A percentile compares a stretch with the other conserved stretches of the same genome.
These are phyloP conservation scores for Trichonephila clavipes DNA, from an alignment of 1,140 invertebrate species.

Conservation along the genomic window DNA sequence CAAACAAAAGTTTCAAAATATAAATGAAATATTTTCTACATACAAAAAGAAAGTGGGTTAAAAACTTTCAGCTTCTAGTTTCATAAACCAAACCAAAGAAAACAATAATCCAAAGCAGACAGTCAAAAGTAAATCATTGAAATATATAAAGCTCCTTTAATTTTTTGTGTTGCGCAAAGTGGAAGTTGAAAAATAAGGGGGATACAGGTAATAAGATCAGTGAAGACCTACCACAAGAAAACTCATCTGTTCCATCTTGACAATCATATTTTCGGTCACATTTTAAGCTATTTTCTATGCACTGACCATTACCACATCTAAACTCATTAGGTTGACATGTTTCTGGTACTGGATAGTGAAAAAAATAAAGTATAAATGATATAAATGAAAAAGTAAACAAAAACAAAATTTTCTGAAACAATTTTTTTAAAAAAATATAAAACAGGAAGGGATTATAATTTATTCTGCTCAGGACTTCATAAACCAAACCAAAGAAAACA, in stretches of 20 bases:
- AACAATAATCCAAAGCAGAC: not conserved
- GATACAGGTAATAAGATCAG: not conserved
- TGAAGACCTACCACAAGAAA: conserved; percentile 81
- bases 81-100: not conserved
- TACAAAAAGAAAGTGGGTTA: not conserved
- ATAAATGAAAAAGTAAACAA: not conserved
- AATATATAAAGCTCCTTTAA: no score
- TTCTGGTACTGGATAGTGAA: not conserved
- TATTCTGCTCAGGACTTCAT: no score
- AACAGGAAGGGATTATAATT: no score
- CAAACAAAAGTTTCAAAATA: not conserved
- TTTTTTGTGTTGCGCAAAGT: no score
- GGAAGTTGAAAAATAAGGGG: not conserved
- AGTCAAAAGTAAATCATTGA: not conserved
- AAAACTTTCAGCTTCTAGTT: not conserved
- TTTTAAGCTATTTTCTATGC: conserved; percentile 78
- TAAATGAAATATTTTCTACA: not conserved
- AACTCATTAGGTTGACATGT: conserved; percentile 78
- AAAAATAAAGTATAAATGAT: not conserved
- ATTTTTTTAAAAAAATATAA: no score
- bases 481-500: not conserved
- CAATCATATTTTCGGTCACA: conserved; percentile 84
- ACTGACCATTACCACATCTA: conserved; percentile 81
- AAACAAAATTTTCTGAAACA: not conserved
- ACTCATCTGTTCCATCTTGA: conserved; percentile 82